phyloP scores from a whole-genome alignment of 92 coral and sea anemone species.

The Hydrozoanthus gracilis region DNA sequence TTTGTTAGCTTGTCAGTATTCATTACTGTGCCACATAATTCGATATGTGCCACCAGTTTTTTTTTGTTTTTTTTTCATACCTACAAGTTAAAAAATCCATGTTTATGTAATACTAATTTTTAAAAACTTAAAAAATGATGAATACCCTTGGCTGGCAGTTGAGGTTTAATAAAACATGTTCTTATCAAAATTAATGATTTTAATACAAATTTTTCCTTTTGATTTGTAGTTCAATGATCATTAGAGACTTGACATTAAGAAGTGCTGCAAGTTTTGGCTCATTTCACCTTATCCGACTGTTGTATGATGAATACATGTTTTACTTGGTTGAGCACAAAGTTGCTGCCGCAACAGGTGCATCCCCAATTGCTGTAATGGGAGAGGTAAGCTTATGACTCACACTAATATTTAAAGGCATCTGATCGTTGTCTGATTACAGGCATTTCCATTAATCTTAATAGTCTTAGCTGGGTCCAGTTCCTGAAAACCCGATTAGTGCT shows the following conservation, averaged over 20 bases:
- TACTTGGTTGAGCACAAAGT: slow-evolving; percentile 98
- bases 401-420: no score
- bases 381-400: slow-evolving; percentile 70
- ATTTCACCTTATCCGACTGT: slow-evolving; percentile 93
- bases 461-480: no score
- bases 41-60: no score
- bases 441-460: no score
- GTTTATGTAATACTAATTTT: no score
- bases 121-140: no score
- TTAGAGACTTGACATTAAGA: slow-evolving; percentile 94
- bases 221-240: slow-evolving; percentile 91
- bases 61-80: no score
- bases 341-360: slow-evolving; percentile 94
- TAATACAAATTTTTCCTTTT: background rate
- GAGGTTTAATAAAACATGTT: background rate
- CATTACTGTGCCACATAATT: no score
- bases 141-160: background rate
- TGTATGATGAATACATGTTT: slow-evolving; percentile 99
- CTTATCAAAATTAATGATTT: background rate
- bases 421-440: no score
- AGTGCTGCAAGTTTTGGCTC: slow-evolving; percentile 99
- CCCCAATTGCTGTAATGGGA: slow-evolving; percentile 99
- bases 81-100: no score
- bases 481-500: no score
- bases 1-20: no score